Conservation (phyloP, 2,888 invertebrate species). For the Blastobasis lacticolella region DNA sequence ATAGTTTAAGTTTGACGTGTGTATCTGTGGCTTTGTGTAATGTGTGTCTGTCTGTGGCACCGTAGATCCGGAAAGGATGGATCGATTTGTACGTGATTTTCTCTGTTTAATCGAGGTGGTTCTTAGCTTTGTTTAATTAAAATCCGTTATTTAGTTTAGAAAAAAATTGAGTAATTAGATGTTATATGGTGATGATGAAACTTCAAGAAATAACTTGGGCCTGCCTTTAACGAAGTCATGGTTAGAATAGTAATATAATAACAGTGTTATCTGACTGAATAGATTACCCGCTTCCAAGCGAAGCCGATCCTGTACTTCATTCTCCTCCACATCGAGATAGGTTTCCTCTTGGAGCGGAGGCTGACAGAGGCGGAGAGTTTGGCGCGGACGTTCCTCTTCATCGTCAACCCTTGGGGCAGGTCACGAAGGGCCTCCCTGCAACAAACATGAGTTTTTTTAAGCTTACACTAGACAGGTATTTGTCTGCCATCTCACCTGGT, state of each 20-base stretch:
- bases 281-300: slow-evolving; percentile 68
- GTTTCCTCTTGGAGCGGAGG: slow-evolving; percentile 65
- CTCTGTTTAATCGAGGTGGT: too few species aligned
- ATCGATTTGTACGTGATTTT: too few species aligned
- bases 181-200: background rate
- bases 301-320: slow-evolving; percentile 75
- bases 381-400: slow-evolving; percentile 79
- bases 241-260: too few species aligned
- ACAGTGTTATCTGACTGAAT: too few species aligned
- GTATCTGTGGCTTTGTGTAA: too few species aligned
- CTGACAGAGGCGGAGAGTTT: slow-evolving; percentile 76
- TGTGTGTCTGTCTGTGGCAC: too few species aligned
- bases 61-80: too few species aligned
- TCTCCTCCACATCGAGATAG: slow-evolving; percentile 71
- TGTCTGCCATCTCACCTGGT: too few species aligned
- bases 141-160: too few species aligned
- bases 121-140: too few species aligned
- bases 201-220: background rate
- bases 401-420: slow-evolving; percentile 79
- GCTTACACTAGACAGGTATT: background rate
- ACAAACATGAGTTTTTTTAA: background rate
- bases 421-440: slow-evolving; percentile 78
- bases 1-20: too few species aligned
- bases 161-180: background rate
- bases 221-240: too few species aligned